Conservation (phyloP, 1,140 invertebrate genomes). For the Holcopasites calliopsidis region DNA sequence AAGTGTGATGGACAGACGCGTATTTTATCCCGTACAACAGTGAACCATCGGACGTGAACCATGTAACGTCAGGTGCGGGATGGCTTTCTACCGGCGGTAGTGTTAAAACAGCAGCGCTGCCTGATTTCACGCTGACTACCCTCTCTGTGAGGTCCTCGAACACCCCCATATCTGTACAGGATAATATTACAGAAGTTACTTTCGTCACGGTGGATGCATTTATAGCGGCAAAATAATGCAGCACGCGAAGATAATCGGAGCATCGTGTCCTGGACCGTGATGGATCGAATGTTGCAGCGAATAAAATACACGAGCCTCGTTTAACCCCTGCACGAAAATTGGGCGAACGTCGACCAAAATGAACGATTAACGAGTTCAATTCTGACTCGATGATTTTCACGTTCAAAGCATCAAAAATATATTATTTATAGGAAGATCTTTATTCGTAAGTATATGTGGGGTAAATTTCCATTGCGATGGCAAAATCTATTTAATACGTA, state of each 20-base stretch:
- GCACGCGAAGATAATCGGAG: constrained; percentile 5
- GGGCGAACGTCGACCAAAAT: too few relatives aligned
- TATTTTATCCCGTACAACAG: constrained; percentile 90
- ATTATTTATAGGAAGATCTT: too few relatives aligned
- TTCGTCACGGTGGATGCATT: neutral
- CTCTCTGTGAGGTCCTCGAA: constrained; percentile 87
- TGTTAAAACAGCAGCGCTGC: constrained; percentile 89
- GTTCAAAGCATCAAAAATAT: too few relatives aligned
- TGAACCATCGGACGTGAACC: constrained; percentile 88
- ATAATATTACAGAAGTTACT: constrained; percentile 6
- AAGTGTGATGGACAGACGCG: constrained; percentile 84
- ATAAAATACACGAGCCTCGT: neutral
- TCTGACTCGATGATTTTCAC: too few relatives aligned
- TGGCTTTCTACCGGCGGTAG: constrained; percentile 91
- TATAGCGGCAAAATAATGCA: neutral
- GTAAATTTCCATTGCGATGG: neutral
- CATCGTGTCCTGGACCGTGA: neutral
- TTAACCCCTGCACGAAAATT: neutral
- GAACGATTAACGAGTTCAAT: too few relatives aligned
- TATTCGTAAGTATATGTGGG: too few relatives aligned
- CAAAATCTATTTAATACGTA: constrained; percentile 75
- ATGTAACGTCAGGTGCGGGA: constrained; percentile 89
- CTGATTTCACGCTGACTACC: constrained; percentile 85
- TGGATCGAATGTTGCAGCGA: neutral
- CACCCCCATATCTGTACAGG: constrained; percentile 88